Evolutionary conservation across 2,113 vertebrate species (phyloP), one percentile per base, ranked within the genome.

Genomic region (Nothobranchius kuhntae): DNA sequence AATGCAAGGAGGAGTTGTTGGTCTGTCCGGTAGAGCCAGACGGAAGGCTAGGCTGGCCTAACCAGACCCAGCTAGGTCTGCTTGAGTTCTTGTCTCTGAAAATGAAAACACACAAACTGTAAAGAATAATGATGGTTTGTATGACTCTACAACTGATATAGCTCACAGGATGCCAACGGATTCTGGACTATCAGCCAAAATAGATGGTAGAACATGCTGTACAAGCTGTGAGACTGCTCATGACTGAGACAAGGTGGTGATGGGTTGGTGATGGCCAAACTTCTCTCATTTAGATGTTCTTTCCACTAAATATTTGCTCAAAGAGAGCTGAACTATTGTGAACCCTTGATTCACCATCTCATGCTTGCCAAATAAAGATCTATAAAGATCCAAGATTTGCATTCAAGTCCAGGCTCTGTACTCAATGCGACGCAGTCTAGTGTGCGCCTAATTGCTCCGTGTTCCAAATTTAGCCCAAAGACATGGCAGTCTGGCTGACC

Each of bases 381-480:
- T 2, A 45, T 12, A 45, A 45, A 12, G 40, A 12, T 45, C 3
- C 3, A 45, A 51, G 15, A 50, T 40, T 6, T 57, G 15, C 76
- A 17, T 45, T 45, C 9, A 45, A 45, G 10, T 40, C 42, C 56
- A 9, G 17, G 65, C 47, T 45, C 58, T 5, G 59, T 77, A 48
- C 13, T 42, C 72, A 62, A 65, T 47, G 45, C 30, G 78, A 80
- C 66, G 79, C 65, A 79, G 62, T 13, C 51, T 63, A 73, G 59
- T 13, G 60, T 53, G 45, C 3, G 14, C 45, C 76, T 89, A 83
- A 89, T 90, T 88, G 86, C 80, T 73, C 61, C 52, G 57, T 13
- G 42, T 60, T 87, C 85, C 78, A 88, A 84, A 91, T 87, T 87
- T 88, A 88, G 83, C 78, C 63, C 78, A 74, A 83, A 84, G 83